Evolutionary conservation across 2,797 vertebrate species (phyloP).

Genomic region (Orestias chungarensis): DNA sequence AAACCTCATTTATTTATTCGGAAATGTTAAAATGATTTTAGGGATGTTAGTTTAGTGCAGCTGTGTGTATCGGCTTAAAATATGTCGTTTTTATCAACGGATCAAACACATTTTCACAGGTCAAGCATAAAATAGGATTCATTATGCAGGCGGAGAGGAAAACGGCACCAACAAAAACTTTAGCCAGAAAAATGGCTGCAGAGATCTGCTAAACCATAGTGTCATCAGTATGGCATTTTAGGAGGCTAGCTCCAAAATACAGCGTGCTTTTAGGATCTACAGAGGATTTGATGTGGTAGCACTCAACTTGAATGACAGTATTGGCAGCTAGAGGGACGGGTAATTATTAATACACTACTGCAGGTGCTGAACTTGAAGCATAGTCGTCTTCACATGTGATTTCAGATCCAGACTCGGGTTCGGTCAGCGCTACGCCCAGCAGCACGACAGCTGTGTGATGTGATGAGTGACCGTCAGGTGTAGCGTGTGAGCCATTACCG

Average conservation of each 20-base stretch:
- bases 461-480: not conserved
- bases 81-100: constrained; percentile 27
- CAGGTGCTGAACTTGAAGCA: constrained; percentile 28
- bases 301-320: not conserved
- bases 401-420: too few species aligned
- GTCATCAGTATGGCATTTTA: constrained; percentile 29
- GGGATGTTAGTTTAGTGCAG: constrained; percentile 28
- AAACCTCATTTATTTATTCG: constrained; percentile 31
- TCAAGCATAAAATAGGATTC: constrained; percentile 21
- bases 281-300: not conserved
- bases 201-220: constrained; percentile 23
- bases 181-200: constrained; percentile 28
- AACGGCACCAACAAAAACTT: constrained; percentile 18
- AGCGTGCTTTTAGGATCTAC: not conserved
- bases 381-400: not conserved
- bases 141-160: constrained; percentile 32
- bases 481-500: not conserved
- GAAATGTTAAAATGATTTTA: constrained; percentile 38
- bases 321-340: not conserved
- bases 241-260: constrained; percentile 35
- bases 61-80: constrained; percentile 21
- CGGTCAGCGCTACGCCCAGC: too few species aligned
- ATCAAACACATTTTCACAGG: constrained; percentile 46
- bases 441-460: not conserved
- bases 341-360: constrained; percentile 9